Conservation (phyloP, 2,113 vertebrate genomes). For the Corynorhinus townsendii region DNA sequence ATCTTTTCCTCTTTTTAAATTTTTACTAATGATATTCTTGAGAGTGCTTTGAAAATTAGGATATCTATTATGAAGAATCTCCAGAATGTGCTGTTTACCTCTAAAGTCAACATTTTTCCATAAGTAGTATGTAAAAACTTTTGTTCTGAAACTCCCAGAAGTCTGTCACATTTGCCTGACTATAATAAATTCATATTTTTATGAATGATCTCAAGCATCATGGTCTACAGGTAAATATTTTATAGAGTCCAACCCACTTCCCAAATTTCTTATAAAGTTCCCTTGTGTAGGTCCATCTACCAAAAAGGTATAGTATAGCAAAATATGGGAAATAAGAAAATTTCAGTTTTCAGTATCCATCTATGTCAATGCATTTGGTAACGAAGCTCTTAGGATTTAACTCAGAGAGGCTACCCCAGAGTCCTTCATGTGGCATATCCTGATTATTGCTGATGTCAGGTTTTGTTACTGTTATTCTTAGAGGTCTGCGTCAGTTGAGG, state of each 20-base stretch:
- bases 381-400: background rate
- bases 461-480: background rate
- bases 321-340: background rate
- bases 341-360: background rate
- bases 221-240: background rate
- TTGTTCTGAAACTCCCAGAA: background rate
- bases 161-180: background rate
- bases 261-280: background rate
- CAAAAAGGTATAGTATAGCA: background rate
- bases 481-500: background rate
- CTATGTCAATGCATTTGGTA: background rate
- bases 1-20: background rate
- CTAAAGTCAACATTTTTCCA: background rate
- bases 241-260: background rate
- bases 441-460: slow-evolving; percentile 11
- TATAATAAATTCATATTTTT: background rate
- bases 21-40: background rate
- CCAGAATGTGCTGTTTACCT: background rate
- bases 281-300: background rate
- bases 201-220: background rate
- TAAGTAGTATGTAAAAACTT: background rate
- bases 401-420: background rate
- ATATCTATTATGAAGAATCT: background rate
- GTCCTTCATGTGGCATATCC: background rate
- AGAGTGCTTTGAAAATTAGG: background rate